phyloP scores from a whole-genome alignment of 92 coral and sea anemone species.

The Porites cylindrica region DNA sequence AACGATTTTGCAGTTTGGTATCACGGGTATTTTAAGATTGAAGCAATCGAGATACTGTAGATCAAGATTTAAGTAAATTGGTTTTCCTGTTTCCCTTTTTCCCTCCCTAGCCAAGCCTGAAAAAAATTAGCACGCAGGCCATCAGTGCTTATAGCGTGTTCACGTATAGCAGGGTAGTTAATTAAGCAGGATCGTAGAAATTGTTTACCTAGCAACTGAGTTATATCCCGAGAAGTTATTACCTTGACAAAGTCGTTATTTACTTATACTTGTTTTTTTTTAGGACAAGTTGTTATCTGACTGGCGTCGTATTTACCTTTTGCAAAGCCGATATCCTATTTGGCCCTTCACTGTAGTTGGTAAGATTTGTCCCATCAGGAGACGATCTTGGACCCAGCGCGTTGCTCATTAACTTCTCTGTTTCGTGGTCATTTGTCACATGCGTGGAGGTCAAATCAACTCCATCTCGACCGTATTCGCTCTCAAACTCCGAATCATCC shows the following conservation, averaged over 20 bases:
- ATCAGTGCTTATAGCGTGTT: no score
- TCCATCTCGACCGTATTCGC: conserved; percentile 78
- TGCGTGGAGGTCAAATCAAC: conserved; percentile 67
- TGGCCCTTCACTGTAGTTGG: conserved; percentile 2
- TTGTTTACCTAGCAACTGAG: conserved; percentile 20
- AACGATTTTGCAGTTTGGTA: no score
- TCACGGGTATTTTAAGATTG: no score
- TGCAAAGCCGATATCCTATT: conserved; percentile 20
- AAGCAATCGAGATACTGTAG: no score
- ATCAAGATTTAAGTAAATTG: no score
- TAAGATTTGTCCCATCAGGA: conserved; percentile 24
- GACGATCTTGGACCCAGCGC: conserved; percentile 16
- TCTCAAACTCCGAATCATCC: conserved; percentile 32
- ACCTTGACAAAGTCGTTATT: neutral
- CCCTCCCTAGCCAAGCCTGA: no score
- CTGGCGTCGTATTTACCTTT: conserved; percentile 44
- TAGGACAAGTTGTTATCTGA: neutral
- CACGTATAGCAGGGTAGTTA: no score
- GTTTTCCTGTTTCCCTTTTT: no score
- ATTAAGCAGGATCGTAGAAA: neutral
- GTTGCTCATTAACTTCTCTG: neutral
- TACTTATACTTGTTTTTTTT: neutral
- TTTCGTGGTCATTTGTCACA: neutral
- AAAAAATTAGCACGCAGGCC: no score
- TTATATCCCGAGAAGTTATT: neutral